These are phyloP conservation scores for Nematolebias whitei DNA, from an alignment of 2,113 vertebrate species.

Conservation along the genomic window DNA sequence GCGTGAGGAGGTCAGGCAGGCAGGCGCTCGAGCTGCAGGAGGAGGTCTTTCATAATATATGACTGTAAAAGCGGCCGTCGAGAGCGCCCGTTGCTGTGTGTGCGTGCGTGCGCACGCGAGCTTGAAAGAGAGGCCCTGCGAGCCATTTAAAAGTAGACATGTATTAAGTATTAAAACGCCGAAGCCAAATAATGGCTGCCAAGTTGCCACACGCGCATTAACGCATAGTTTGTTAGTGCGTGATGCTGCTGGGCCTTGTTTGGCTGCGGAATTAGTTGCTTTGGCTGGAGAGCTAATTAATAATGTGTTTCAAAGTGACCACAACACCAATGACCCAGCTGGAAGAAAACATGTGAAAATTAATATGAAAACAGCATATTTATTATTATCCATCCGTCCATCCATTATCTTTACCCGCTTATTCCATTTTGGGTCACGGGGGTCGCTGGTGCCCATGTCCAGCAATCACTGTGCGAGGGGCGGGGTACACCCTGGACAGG, in stretches of 20 bases:
- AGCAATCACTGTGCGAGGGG: too few species aligned
- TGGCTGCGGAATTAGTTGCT: not conserved
- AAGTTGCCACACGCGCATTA: conserved; percentile 14
- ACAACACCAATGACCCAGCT: not conserved
- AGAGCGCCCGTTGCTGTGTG: not conserved
- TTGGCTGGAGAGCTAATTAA: not conserved
- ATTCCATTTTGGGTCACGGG: too few species aligned
- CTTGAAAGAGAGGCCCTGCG: conserved; percentile 1
- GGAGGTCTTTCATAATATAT: conserved; percentile 77
- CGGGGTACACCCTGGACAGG: too few species aligned
- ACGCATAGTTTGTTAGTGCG: not conserved
- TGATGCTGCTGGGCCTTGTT: not conserved
- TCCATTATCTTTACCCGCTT: too few species aligned
- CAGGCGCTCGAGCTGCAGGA: conserved; percentile 63
- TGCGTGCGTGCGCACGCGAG: not conserved
- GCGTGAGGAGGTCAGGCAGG: conserved; percentile 74
- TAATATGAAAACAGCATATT: too few species aligned
- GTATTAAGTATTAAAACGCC: conserved; percentile 69
- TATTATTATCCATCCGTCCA: too few species aligned
- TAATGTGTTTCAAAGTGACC: not conserved
- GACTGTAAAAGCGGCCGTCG: conserved; percentile 39
- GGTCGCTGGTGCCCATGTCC: too few species aligned
- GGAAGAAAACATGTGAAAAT: too few species aligned
- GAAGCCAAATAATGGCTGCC: conserved; percentile 49
- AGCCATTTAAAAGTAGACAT: conserved; percentile 66